These are phyloP conservation scores for human DNA, from an alignment of 2,113 vertebrate genomes.

Conservation along the genomic window DNA sequence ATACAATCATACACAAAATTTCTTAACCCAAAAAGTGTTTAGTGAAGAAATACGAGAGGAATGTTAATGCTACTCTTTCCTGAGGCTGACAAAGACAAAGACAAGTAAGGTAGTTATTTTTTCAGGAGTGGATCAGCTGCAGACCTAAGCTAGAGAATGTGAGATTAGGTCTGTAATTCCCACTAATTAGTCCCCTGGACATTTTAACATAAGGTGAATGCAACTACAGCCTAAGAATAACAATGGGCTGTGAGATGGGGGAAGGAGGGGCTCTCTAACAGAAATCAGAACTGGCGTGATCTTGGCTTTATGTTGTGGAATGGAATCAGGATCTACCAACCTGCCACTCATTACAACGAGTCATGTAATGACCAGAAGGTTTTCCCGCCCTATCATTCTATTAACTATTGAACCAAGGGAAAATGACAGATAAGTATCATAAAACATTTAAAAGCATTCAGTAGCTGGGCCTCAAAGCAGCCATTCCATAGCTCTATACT, in stretches of 20 bases:
- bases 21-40: neutral
- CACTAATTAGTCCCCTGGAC: neutral
- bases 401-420: neutral
- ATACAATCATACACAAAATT: neutral
- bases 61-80: neutral
- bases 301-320: neutral
- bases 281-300: neutral
- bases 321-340: neutral
- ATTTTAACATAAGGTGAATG: neutral
- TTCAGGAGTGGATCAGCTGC: neutral
- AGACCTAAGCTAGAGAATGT: neutral
- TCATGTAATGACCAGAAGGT: neutral
- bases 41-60: constrained; percentile 6
- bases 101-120: neutral
- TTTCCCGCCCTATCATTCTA: neutral
- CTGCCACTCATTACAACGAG: neutral
- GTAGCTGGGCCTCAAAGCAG: neutral
- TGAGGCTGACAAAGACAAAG: neutral
- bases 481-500: neutral
- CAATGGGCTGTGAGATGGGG: too few species aligned
- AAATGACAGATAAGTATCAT: neutral
- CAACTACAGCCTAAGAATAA: neutral
- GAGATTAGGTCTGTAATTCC: neutral
- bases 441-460: neutral
- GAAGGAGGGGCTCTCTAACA: neutral